Evolutionary conservation across 2,888 invertebrate genomes (phyloP).

Genomic region (Hypercompe scribonia): DNA sequence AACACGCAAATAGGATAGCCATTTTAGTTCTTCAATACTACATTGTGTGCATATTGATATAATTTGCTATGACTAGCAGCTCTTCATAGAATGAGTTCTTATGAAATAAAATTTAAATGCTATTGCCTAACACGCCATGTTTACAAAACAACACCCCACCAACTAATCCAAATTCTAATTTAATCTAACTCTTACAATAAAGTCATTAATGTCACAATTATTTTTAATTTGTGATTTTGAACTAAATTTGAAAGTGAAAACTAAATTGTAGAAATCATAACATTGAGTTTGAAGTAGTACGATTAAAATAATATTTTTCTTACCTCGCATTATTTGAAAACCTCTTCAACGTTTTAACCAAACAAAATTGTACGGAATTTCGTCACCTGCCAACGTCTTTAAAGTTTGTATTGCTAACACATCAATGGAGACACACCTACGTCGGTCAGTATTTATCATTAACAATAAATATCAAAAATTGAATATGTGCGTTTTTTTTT

Average conservation of each 20-base stretch:
- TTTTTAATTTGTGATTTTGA: not conserved
- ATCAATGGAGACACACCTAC: slow-evolving; percentile 43
- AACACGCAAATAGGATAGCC: not conserved
- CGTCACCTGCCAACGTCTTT: slow-evolving; percentile 38
- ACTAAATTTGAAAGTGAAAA: slow-evolving; percentile 37
- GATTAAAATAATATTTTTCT: slow-evolving; percentile 57
- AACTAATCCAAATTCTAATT: not conserved
- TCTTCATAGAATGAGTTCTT: not conserved
- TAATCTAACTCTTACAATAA: not conserved
- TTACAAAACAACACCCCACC: too few relatives aligned
- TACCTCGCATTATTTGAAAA: slow-evolving; percentile 59
- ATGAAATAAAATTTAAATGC: not conserved
- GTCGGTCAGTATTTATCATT: slow-evolving; percentile 50
- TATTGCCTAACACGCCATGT: too few relatives aligned
- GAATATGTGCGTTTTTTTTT: not conserved
- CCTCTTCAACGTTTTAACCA: slow-evolving; percentile 55
- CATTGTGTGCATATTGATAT: not conserved
- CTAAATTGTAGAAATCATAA: slow-evolving; percentile 20
- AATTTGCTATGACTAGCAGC: not conserved
- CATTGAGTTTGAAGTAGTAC: slow-evolving; percentile 8
- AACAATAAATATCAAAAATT: slow-evolving; percentile 54
- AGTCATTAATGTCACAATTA: not conserved
- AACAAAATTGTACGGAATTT: slow-evolving; percentile 52
- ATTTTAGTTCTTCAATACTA: not conserved
- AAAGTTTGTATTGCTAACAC: slow-evolving; percentile 39